Base-by-base conservation (phyloP, 2,888 invertebrate genomes). In the Idaea straminata region DNA sequence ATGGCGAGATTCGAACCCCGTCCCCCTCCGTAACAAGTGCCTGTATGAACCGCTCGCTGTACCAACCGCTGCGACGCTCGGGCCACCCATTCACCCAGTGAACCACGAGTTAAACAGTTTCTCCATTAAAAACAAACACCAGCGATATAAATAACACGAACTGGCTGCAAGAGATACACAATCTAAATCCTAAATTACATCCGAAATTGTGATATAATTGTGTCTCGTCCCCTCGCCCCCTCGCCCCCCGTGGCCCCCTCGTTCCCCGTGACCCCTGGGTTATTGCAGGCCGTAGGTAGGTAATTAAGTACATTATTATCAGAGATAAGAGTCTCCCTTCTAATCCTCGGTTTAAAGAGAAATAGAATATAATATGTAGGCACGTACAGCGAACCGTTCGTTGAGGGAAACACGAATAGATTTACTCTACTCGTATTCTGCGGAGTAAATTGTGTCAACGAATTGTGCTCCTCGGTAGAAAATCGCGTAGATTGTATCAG, bases 271-370 rank as follows among this genome's bases (percentile, higher is more conserved):
- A 7, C 47, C 47, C 47, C 47, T 3, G 47, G 47, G 47, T 47
- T 47, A 47, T 47, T 47, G 47, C 47, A 47, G 47, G 47, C 47
- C 47, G 47, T 47, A 47, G 47, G 47, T 47, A 47, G 47, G 47
- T 47, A 47, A 47, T 47, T 47, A 47, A 47, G 13, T 47, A 47
- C 47, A 47, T 47, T 47, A 47, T 47, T 47, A 47, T 47, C 10
- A 10, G 47, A 47, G 47, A 47, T 47, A 47, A 47, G 47, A 47
- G 13, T 47, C 47, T 47, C 47, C 47, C 47, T 47, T 47, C 47
- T 47, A 47, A 47, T 7, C 47, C 47, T 13, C 47, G 47, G 47
- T 47, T 47, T 47, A 47, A 47, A 47, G 47, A 47, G 47, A 47
- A 47, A 7, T 7, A 47, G 47, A 13, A 47, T 47, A 13, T 47